Conservation (phyloP, 2,797 vertebrate species). For the Chromobotia macracanthus region DNA sequence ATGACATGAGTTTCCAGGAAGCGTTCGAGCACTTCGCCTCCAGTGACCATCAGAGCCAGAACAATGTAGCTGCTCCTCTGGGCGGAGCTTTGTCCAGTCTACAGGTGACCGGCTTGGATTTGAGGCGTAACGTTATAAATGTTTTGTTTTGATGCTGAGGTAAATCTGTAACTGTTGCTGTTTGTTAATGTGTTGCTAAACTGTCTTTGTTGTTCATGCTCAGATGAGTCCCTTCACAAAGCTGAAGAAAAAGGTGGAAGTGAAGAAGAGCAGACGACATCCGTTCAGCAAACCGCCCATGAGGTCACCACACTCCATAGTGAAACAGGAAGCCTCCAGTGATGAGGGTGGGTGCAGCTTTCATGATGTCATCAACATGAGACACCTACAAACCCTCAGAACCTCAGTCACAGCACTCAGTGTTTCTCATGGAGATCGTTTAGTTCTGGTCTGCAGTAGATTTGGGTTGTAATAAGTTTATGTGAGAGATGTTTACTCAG, state of each 20-base stretch:
- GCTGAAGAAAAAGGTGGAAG: slow-evolving; percentile 87
- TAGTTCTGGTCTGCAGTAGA: too few relatives aligned
- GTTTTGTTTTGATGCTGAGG: too few relatives aligned
- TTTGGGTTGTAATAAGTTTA: too few relatives aligned
- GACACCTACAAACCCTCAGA: neutral
- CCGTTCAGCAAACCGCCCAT: slow-evolving; percentile 90
- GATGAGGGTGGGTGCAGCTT: slow-evolving; percentile 83
- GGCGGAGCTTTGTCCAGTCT: slow-evolving; percentile 7
- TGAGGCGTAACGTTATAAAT: too few relatives aligned
- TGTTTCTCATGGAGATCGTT: neutral
- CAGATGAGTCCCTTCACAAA: slow-evolving; percentile 79
- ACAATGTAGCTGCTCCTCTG: slow-evolving; percentile 36
- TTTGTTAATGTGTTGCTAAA: too few relatives aligned
- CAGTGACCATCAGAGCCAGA: slow-evolving; percentile 54
- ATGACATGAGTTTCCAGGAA: slow-evolving; percentile 81
- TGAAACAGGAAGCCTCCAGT: slow-evolving; percentile 88
- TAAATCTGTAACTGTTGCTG: too few relatives aligned
- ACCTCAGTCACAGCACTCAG: neutral
- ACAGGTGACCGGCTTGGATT: slow-evolving; percentile 56
- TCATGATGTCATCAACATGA: neutral
- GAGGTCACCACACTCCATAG: slow-evolving; percentile 87
- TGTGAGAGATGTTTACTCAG: too few relatives aligned
- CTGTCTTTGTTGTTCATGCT: slow-evolving; percentile 9
- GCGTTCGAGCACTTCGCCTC: slow-evolving; percentile 82
- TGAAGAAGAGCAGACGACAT: slow-evolving; percentile 94